A percentile compares a stretch with the other conserved stretches of the same genome.
phyloP scores from a whole-genome alignment of 2,888 invertebrate species.

The Ephialtes manifestator region DNA sequence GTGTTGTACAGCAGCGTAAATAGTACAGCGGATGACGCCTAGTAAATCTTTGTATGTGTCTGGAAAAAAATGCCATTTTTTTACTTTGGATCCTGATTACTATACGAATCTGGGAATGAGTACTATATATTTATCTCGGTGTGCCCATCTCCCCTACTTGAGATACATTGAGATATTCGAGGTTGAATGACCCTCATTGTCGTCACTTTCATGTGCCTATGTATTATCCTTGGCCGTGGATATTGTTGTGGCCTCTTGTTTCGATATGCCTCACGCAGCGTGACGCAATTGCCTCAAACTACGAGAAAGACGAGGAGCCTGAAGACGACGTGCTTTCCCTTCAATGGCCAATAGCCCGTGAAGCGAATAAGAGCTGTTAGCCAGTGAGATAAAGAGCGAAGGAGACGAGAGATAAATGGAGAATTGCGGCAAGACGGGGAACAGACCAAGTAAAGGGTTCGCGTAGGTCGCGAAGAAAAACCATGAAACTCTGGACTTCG shows the following conservation, averaged over 20 bases:
- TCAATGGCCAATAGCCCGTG: constrained; percentile 36
- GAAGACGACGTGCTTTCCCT: constrained; percentile 69
- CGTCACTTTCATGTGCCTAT: not conserved
- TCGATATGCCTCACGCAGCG: constrained; percentile 26
- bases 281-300: constrained; percentile 30
- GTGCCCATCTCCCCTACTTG: too few species aligned
- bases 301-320: constrained; percentile 21
- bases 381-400: constrained; percentile 24
- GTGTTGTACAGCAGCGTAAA: too few species aligned
- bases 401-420: constrained; percentile 7
- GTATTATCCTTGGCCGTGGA: constrained; percentile 1
- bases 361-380: constrained; percentile 26
- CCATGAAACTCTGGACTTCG: constrained; percentile 40
- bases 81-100: too few species aligned
- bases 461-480: constrained; percentile 45
- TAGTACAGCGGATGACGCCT: too few species aligned
- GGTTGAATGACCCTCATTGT: constrained; percentile 13
- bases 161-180: not conserved
- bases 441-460: constrained; percentile 49
- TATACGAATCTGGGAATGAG: too few species aligned
- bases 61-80: too few species aligned
- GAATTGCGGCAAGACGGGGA: constrained; percentile 22
- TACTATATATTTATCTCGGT: too few species aligned
- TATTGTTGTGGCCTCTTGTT: not conserved
- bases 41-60: too few species aligned